These are phyloP conservation scores for Diorhabda elongata DNA, from an alignment of 1,140 invertebrate genomes.

Conservation along the genomic window DNA sequence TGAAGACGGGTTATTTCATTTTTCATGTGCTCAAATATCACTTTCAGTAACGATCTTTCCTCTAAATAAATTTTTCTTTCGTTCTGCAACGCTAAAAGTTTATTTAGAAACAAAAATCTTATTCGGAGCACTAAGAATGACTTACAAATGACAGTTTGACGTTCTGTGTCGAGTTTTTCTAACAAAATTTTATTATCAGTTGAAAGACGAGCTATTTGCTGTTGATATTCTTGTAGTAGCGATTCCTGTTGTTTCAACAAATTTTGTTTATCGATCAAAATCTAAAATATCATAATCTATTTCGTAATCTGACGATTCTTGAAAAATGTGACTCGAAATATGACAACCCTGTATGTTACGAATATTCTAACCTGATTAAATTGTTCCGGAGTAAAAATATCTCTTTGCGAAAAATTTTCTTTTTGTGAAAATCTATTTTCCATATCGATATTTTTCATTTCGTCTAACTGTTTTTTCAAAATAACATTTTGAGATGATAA, in stretches of 20 bases:
- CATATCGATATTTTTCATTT: slow-evolving; percentile 17
- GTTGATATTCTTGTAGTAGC: too few relatives aligned
- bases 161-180: slow-evolving; percentile 29
- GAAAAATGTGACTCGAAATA: slow-evolving; percentile 28
- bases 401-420: too few relatives aligned
- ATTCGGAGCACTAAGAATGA: not conserved
- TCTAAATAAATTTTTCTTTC: slow-evolving; percentile 40
- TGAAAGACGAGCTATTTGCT: not conserved
- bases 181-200: slow-evolving; percentile 9
- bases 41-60: slow-evolving; percentile 39
- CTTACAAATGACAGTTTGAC: slow-evolving; percentile 27
- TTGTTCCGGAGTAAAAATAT: slow-evolving; percentile 19
- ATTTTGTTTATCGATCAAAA: slow-evolving; percentile 21
- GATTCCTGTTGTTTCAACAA: slow-evolving; percentile 16
- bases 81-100: slow-evolving; percentile 31
- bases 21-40: slow-evolving; percentile 38
- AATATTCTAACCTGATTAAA: slow-evolving; percentile 29
- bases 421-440: slow-evolving; percentile 22
- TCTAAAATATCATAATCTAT: slow-evolving; percentile 17
- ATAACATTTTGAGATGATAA: slow-evolving; percentile 24
- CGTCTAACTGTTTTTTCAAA: slow-evolving; percentile 19
- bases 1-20: slow-evolving; percentile 33
- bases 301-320: not conserved
- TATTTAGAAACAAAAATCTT: not conserved
- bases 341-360: slow-evolving; percentile 29